Base-by-base conservation (phyloP, 2,888 invertebrate species). In the Crepidodera aurea region DNA sequence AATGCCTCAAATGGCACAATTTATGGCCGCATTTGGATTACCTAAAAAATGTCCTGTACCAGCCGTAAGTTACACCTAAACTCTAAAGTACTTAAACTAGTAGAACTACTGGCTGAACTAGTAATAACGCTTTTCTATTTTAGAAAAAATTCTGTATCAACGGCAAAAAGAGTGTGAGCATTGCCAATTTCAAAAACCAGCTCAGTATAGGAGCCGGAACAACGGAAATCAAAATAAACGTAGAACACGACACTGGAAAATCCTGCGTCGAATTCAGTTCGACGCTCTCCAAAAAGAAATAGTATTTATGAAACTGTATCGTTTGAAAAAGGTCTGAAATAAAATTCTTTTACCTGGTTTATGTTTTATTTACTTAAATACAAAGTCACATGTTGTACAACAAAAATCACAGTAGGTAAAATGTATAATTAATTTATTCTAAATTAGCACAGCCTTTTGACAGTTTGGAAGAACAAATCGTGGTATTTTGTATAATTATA, bases 161-260 rank as follows among this genome's bases (percentile, higher is more conserved):
- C 32, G 77, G 78, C 0, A 69, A 72, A 3, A 80, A 81, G 22
- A 77, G 71, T 22, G 73, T 82, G 1, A 81, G 78, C 57, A 39
- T 83, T 7, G 75, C 77, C n/a, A 81, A 81, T 64, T 83, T 78
- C 66, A 83, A 83, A 65, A 73, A 79, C 19, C 77, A 83, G 71
- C 62, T 83, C 50, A 75, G 79, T 51, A 75, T 83, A 76, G 82
- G 78, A 0, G 78, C 78, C 12, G 83, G 83, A 25, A 77, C 75
- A 46, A 70, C 81, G 10, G 74, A 78, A 5, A 62, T 81, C 1
- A 79, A 79, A 59, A 62, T 79, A 1, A 77, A 80, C 51, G 73
- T 81, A 25, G 73, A 73, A 12, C 83, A 83, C 60, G 83, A 83
- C 60, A 79, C 78, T 54, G 83, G 83, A 62, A 78, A 77, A 73